Evolutionary conservation across 2,113 vertebrate species (phyloP), one percentile per base, ranked within the genome.

Genomic region (Numida meleagris): DNA sequence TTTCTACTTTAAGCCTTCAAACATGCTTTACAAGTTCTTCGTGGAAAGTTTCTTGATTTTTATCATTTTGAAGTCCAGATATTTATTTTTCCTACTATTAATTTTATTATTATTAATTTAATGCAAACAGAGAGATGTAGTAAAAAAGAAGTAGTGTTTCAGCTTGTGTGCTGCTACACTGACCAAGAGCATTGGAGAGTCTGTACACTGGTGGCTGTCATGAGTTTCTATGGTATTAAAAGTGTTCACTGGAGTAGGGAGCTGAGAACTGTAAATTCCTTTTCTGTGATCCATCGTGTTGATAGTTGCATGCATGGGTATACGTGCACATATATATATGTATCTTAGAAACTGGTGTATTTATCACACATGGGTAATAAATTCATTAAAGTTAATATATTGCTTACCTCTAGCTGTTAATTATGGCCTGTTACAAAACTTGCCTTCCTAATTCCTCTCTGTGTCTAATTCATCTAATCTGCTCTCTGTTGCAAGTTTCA

Each of bases 321-420:
- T n/a, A 5, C 9, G 12, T 45, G 9, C 7, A 43, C 15, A 5
- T 29, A 16, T 36, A 33, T 9, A 4, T 1, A 0, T 38, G 19
- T 40, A 46, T 71, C 14, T 77, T 81, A 67, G 50, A 29, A 50
- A 40, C 25, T 36, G 34, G 14, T 45, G 6, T 53, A 19, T 53
- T 88, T 71, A 55, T 77, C 84, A n/a, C 12, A 78, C 21, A 11
- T 5, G 43, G 17, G 5, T 57, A 78, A 65, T 46, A 61, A 88
- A 78, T 27, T 6, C 29, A 29, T 73, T 62, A 65, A 17, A 63
- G 6, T 61, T 75, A 42, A 19, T 71, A 0, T 78, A n/a, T 51
- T 66, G 12, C n/a, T 86, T 70, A 86, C n/a, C 27, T 83, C 33
- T 48, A 61, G 19, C 12, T 89, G 1, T 72, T 82, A 65, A 20